Conservation (phyloP, 2,888 invertebrate species). For the Clitarchus hookeri region DNA sequence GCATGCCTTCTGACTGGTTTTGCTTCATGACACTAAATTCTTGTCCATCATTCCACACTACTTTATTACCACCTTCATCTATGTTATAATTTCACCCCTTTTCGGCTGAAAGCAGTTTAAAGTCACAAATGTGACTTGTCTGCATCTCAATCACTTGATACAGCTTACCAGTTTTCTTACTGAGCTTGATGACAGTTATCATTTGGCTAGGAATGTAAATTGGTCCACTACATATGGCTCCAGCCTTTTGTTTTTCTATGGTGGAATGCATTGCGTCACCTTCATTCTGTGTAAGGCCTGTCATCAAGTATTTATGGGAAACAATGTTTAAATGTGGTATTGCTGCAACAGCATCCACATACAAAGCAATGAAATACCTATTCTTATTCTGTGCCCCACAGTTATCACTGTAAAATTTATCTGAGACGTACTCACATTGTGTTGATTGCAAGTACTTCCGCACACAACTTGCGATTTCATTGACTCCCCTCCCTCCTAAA, state of each 20-base stretch:
- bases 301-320: not conserved
- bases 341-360: not conserved
- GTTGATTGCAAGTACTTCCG: not conserved
- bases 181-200: not conserved
- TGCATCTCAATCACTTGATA: not conserved
- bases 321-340: not conserved
- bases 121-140: not conserved
- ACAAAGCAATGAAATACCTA: not conserved
- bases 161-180: not conserved
- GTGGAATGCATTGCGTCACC: not conserved
- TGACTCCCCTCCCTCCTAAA: not conserved
- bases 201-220: slow-evolving; percentile 2
- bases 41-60: not conserved
- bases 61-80: not conserved
- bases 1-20: not conserved
- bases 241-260: not conserved
- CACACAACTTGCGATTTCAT: not conserved
- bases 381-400: slow-evolving; percentile 1
- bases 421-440: not conserved
- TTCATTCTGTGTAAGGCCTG: not conserved
- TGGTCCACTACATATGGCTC: not conserved
- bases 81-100: not conserved
- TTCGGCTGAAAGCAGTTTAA: not conserved
- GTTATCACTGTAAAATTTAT: not conserved
- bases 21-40: not conserved